Base-by-base conservation (phyloP, 2,797 vertebrate genomes). In the Hemibagrus guttatus region DNA sequence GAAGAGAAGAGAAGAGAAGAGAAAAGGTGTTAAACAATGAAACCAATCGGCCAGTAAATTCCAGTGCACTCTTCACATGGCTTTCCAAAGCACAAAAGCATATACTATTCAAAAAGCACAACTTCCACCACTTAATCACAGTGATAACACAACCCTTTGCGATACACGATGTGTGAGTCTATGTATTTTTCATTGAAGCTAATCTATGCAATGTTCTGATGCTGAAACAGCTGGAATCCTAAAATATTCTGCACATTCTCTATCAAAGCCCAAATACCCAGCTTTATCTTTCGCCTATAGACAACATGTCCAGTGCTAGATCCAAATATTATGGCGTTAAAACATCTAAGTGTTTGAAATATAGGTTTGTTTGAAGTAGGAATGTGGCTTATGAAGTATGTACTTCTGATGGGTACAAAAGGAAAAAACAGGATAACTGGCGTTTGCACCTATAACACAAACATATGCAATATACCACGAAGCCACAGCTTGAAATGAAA, bases 41-140 rank as follows among this genome's bases (percentile, higher is more conserved):
- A 85, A 66, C 68, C 42, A 78, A 17, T 52, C 26, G 8, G 52
- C 31, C 39, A 81, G 28, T 56, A 39, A 83, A 84, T 54, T 76
- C n/a, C 14, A 54, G 49, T 26, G 78, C 21, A 80, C 61, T 83
- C 31, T 83, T 84, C 84, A 64, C 71, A 91, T 89, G 90, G 83
- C 39, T 7, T 87, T 78, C 69, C 83, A 80, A 85, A 90, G 89
- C 89, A 87, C 86, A 88, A 82, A 89, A 87, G 89, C 82, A 78
- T 83, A 80, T 80, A 83, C 66, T 69, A 83, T 56, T 86, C 58
- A 88, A 85, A 58, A 88, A 72, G 81, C 87, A 85, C 59, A 87
- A 81, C 87, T 83, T 86, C 74, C 74, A 80, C 59, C 86, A 85
- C 63, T 28, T 46, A 86, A 85, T 90, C 87, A 84, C 46, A 83